Evolutionary conservation across 2,888 invertebrate species (phyloP).

Genomic region (Exephanes ischioxanthus): DNA sequence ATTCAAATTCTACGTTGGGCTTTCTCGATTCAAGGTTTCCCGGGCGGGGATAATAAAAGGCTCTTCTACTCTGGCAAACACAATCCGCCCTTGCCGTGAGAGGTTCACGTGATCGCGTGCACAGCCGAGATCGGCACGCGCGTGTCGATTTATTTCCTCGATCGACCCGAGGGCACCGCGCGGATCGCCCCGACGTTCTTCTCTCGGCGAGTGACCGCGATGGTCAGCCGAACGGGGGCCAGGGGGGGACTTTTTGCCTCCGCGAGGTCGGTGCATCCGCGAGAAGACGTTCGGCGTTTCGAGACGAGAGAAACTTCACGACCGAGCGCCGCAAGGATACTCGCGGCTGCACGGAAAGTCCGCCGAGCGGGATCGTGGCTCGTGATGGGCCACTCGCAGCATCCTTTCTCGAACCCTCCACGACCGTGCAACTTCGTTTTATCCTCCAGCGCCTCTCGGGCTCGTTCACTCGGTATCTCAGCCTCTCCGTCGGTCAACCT

Average conservation of each 20-base stretch:
- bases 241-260: neutral
- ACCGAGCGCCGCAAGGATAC: slow-evolving; percentile 31
- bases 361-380: slow-evolving; percentile 8
- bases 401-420: neutral
- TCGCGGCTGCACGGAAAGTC: slow-evolving; percentile 39
- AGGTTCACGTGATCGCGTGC: slow-evolving; percentile 60
- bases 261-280: slow-evolving; percentile 27
- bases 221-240: slow-evolving; percentile 2
- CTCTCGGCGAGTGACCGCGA: slow-evolving; percentile 41
- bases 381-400: slow-evolving; percentile 33
- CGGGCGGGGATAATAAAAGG: slow-evolving; percentile 3
- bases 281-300: slow-evolving; percentile 37
- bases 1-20: neutral
- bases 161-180: slow-evolving; percentile 48
- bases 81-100: slow-evolving; percentile 53
- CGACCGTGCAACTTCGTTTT: slow-evolving; percentile 3
- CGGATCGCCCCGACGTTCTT: slow-evolving; percentile 53
- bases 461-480: slow-evolving; percentile 10
- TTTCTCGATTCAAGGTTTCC: slow-evolving; percentile 18
- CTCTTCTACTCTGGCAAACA: neutral
- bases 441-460: neutral
- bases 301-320: slow-evolving; percentile 9
- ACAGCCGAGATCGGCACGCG: slow-evolving; percentile 49
- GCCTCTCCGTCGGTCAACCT: slow-evolving; percentile 61
- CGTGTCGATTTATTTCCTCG: slow-evolving; percentile 62